Conservation (phyloP, 2,888 invertebrate species). For the Macrosiphum euphorbiae region DNA sequence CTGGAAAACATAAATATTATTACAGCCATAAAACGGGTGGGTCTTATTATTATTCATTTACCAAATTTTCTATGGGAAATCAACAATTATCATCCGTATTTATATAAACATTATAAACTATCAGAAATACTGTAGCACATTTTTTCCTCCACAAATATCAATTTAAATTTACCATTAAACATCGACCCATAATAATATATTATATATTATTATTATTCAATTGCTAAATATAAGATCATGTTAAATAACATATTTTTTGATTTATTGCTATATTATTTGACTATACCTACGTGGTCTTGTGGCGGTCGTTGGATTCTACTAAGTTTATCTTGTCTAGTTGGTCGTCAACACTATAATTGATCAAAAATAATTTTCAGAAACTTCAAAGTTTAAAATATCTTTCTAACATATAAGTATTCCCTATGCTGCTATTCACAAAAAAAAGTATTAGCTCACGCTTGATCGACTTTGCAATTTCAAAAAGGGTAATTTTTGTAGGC, state of each 20-base stretch:
- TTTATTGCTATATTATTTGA: background rate
- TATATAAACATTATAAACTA: no score
- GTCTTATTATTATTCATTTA: no score
- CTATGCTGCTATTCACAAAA: background rate
- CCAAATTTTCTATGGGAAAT: no score
- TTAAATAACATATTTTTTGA: background rate
- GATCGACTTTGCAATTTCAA: background rate
- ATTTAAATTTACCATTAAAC: background rate
- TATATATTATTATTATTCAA: background rate
- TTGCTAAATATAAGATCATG: background rate
- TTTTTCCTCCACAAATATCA: no score
- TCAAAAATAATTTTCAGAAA: background rate
- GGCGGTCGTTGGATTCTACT: background rate
- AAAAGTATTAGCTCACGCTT: background rate
- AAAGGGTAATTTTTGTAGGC: background rate
- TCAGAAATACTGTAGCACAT: no score
- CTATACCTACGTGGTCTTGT: background rate
- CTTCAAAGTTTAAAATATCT: background rate
- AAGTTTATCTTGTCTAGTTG: background rate
- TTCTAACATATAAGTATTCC: no score
- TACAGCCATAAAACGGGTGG: no score
- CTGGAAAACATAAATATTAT: no score
- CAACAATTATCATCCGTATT: no score
- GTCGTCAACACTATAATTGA: background rate
- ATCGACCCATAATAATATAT: background rate